phyloP scores from a whole-genome alignment of 1,140 invertebrate species.

The Ridgeia piscesae region DNA sequence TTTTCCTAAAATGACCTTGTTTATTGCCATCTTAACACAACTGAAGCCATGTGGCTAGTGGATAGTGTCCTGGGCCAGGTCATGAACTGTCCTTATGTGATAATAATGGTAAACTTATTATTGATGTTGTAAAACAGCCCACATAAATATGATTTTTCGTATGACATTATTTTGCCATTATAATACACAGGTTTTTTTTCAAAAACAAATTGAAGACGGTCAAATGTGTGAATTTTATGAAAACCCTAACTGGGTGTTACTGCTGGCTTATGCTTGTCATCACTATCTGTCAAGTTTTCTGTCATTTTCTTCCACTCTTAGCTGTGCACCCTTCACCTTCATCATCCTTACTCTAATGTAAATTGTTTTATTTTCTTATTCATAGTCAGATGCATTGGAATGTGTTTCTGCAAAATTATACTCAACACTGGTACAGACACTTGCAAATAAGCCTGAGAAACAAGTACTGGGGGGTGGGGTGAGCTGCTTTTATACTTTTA shows the following conservation, averaged over 20 bases:
- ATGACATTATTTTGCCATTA: not conserved
- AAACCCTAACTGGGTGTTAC: too few species aligned
- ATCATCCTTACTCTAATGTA: too few species aligned
- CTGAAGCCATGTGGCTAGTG: not conserved
- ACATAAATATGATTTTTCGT: not conserved
- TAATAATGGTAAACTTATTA: not conserved
- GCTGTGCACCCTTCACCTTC: too few species aligned
- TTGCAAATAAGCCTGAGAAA: too few species aligned
- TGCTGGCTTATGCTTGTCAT: too few species aligned
- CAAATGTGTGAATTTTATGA: too few species aligned
- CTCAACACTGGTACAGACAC: not conserved
- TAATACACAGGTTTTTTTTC: not conserved
- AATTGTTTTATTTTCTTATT: too few species aligned
- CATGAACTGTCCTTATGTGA: not conserved
- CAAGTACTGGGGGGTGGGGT: not conserved
- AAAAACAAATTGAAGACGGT: not conserved
- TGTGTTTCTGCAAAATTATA: not conserved
- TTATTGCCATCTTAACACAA: not conserved
- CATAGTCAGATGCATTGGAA: not conserved
- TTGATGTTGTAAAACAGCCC: not conserved
- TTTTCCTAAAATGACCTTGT: not conserved
- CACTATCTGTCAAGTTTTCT: too few species aligned
- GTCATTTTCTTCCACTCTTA: too few species aligned
- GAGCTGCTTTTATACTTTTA: not conserved
- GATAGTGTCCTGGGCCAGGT: not conserved